Base-by-base conservation (phyloP, 2,888 invertebrate genomes). In the Scaptomyza polygonia region DNA sequence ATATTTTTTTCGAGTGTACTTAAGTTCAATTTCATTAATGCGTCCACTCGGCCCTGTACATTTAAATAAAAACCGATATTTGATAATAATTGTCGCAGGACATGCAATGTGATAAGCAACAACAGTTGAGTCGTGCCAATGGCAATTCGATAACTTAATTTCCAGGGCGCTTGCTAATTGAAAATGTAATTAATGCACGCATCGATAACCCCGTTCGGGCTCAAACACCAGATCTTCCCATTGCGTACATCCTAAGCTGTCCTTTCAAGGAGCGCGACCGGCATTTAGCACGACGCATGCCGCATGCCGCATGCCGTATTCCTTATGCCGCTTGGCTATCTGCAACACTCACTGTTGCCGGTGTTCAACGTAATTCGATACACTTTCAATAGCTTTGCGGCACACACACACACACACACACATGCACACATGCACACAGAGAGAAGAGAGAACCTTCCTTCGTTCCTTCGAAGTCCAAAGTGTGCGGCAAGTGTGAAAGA, bases 121-220 rank as follows among this genome's bases (percentile, higher is more conserved):
- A 39, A 40, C 51, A 7, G 39, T 32, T 53, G 29, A 48, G 48
- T 74, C 69, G 57, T 61, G 65, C 57, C 74, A 66, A 67, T 67
- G 79, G 85, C 82, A 85, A 86, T 81, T 87, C 85, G 89, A 89
- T 90, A 88, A 88, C 89, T 88, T 88, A 79, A 90, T 89, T 87
- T 77, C 68, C 77, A 76, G 73, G 65, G 55, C 78, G 67, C 61
- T 61, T 64, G 89, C 80, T 89, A 89, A 89, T 89, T 90, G 86
- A 89, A 86, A 86, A 79, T 73, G 84, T 89, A 89, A 88, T 89
- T 88, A 88, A 88, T 73, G 75, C 77, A 87, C 86, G 77, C 86
- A 79, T 79, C 86, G 65, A 32, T 79, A 49, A 65, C 52, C 78
- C 59, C 52, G n/a, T 8, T 14, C 8, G 30, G 47, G 30, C 9